Conservation (phyloP, 2,797 vertebrate species). For the Pseudochromis fuscus region DNA sequence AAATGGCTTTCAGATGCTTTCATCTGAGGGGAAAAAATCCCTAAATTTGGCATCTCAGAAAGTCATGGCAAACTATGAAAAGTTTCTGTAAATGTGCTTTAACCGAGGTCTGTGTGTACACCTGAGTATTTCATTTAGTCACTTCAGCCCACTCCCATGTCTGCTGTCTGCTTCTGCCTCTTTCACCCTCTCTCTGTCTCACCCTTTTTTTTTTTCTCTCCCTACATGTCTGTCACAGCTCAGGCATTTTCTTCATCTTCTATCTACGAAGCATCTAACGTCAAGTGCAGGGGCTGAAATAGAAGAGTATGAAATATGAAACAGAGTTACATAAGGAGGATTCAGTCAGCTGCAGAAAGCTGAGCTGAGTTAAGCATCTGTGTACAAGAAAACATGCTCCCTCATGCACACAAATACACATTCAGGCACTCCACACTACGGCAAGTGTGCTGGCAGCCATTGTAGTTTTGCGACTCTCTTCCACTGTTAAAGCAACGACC, state of each 20-base stretch:
- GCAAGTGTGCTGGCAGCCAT: conserved; percentile 2
- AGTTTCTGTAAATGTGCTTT: conserved; percentile 56
- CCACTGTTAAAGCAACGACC: conserved; percentile 5
- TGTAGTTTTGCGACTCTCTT: conserved; percentile 18
- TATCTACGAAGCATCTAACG: conserved; percentile 42
- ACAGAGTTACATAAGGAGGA: conserved; percentile 58
- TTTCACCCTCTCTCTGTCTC: conserved; percentile 24
- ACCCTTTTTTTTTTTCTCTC: not conserved
- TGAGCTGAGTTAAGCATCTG: conserved; percentile 56
- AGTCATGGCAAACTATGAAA: conserved; percentile 55
- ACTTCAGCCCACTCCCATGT: conserved; percentile 45
- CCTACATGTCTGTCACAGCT: conserved; percentile 53
- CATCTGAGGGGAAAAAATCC: conserved; percentile 8
- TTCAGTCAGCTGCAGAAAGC: conserved; percentile 49
- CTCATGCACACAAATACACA: conserved; percentile 20
- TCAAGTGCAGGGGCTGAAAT: conserved; percentile 53
- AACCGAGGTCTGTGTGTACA: conserved; percentile 40
- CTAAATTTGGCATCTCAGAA: conserved; percentile 43
- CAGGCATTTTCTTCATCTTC: conserved; percentile 44
- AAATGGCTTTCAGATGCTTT: conserved; percentile 31
- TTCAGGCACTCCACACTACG: conserved; percentile 1
- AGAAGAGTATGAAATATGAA: conserved; percentile 73
- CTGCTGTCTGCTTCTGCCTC: conserved; percentile 35
- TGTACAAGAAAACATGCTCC: conserved; percentile 47
- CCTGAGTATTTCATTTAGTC: conserved; percentile 47